Evolutionary conservation across 2,888 invertebrate species (phyloP), one percentile per base, ranked within the genome.

Genomic region (Asteroscopus sphinx): DNA sequence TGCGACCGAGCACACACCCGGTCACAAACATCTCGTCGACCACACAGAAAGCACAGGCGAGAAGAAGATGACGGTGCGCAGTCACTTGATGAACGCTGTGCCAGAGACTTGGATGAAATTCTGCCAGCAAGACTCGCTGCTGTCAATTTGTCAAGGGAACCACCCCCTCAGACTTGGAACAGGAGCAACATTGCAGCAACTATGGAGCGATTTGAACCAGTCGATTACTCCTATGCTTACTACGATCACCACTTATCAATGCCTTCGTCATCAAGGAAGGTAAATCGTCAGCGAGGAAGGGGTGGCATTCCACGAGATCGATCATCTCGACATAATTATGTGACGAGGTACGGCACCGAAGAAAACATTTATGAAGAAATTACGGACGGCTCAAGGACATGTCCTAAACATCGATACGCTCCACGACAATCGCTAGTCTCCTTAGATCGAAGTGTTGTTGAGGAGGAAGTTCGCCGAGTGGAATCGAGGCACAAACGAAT

Each of bases 301-400:
- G 92, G 92, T n/a, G 88, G 88, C 1, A 72, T 91, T 41, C 86
- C 92, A 3, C 87, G 91, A 65, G 94, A 92, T 60, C 88, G 93
- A 44, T 78, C 91, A 16, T 93, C 94, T 68, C 92, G 96, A 35
- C 97, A 97, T 82, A 96, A 96, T 59, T 97, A 96, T 78, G 96
- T 96, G 44, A 97, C 96, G 2, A 95, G 97, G 58, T 97, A 97
- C 79, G 97, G 97, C 36, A 97, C 97, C 35, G 97, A 97, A 87
- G 97, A 98, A 89, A 97, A 97, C 79, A 97, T 97, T 83, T 97
- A 97, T 86, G 97, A 97, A 87, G 97, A 97, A 92, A 97, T 97
- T 70, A 96, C 96, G 32, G 96, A 96, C 77, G 95, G 96, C 21
- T 91, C 93, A 7, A 89, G 93, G 69, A 91, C 92, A 21, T 94